A percentile compares a stretch with the other conserved stretches of the same genome.
Evolutionary conservation across 2,888 invertebrate species (phyloP).

Genomic region (Hylaea fasciaria): DNA sequence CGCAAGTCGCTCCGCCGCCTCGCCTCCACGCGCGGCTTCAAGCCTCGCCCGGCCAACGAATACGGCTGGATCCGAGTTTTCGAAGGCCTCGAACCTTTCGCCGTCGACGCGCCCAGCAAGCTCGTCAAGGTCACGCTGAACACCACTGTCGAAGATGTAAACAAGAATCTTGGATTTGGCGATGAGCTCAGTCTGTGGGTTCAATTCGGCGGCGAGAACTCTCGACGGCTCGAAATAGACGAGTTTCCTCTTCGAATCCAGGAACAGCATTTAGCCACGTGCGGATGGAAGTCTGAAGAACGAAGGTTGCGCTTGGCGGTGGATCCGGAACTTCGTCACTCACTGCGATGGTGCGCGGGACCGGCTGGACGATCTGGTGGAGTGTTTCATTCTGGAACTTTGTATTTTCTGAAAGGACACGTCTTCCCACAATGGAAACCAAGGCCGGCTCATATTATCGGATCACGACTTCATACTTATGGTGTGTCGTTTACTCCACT

Average conservation of each 20-base stretch:
- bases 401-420: conserved; percentile 87
- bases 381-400: conserved; percentile 75
- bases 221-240: conserved; percentile 80
- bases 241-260: conserved; percentile 86
- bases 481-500: conserved; percentile 54
- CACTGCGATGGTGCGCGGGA: conserved; percentile 86
- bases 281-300: conserved; percentile 86
- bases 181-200: conserved; percentile 81
- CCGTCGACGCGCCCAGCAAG: conserved; percentile 80
- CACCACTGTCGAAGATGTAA: conserved; percentile 83
- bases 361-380: conserved; percentile 81
- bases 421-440: conserved; percentile 89
- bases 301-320: conserved; percentile 86
- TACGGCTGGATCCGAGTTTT: conserved; percentile 87
- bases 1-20: conserved; percentile 80
- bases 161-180: conserved; percentile 77
- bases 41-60: conserved; percentile 61
- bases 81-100: conserved; percentile 82
- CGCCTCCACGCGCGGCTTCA: conserved; percentile 81
- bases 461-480: conserved; percentile 85
- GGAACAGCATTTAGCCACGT: conserved; percentile 84
- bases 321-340: conserved; percentile 86
- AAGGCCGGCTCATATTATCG: conserved; percentile 85
- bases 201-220: conserved; percentile 84
- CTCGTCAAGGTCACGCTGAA: conserved; percentile 85